Evolutionary conservation across 1,140 invertebrate species (phyloP).

Genomic region (Spodoptera frugiperda): DNA sequence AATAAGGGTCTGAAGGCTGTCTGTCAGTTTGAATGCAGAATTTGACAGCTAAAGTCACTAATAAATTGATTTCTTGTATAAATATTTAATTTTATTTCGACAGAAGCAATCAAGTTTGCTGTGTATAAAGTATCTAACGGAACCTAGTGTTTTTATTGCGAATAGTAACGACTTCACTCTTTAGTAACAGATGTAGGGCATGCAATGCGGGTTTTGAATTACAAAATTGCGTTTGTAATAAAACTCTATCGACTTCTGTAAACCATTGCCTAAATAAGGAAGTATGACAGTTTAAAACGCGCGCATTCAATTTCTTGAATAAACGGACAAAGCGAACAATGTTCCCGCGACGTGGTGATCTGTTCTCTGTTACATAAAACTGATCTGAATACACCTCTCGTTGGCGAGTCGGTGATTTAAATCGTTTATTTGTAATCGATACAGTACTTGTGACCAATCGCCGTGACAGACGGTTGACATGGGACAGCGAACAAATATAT

Average conservation of each 20-base stretch:
- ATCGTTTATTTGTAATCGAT: conserved; percentile 51
- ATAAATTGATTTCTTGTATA: conserved; percentile 26
- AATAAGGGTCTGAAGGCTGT: conserved; percentile 30
- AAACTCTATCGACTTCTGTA: background rate
- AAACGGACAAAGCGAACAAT: conserved; percentile 8
- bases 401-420: conserved; percentile 23
- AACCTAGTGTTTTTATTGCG: background rate
- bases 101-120: background rate
- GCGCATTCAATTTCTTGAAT: conserved; percentile 16
- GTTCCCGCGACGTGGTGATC: background rate
- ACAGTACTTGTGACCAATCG: conserved; percentile 44
- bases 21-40: conserved; percentile 18
- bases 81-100: conserved; percentile 19
- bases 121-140: conserved; percentile 10
- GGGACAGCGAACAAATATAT: conserved; percentile 40
- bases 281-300: conserved; percentile 5
- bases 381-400: conserved; percentile 24
- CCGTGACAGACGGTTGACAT: conserved; percentile 38
- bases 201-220: background rate
- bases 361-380: conserved; percentile 34
- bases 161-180: background rate
- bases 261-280: conserved; percentile 17
- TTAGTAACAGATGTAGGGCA: background rate
- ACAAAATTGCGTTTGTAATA: background rate
- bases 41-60: conserved; percentile 20